phyloP scores from a whole-genome alignment of 2,888 invertebrate genomes.

The Linyphia triangularis region DNA sequence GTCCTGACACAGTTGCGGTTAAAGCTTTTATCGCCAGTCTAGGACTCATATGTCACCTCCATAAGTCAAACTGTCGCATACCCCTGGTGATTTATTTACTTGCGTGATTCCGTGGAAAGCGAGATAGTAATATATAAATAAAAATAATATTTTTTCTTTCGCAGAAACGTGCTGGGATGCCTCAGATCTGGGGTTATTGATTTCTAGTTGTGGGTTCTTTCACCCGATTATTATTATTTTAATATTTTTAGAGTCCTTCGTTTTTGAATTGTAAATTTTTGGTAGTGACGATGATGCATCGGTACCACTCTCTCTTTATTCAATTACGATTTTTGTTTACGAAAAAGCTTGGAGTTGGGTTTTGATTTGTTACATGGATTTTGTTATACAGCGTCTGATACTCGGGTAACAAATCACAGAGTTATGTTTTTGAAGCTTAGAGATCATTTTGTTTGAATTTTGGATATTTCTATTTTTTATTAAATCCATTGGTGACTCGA shows the following conservation, averaged over 20 bases:
- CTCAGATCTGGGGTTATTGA: constrained; percentile 5
- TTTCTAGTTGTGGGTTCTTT: constrained; percentile 1
- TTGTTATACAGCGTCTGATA: background rate
- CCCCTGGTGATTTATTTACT: constrained; percentile 71
- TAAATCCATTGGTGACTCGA: background rate
- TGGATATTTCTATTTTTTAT: background rate
- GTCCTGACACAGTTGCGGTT: constrained; percentile 56
- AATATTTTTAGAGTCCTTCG: background rate
- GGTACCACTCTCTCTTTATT: constrained; percentile 3
- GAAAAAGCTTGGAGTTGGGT: background rate
- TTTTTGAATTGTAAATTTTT: constrained; percentile 39
- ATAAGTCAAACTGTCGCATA: constrained; percentile 74
- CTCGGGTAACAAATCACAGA: background rate
- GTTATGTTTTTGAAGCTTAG: background rate
- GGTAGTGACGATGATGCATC: constrained; percentile 23
- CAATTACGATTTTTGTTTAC: constrained; percentile 17
- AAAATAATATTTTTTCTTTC: constrained; percentile 55
- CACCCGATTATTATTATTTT: background rate
- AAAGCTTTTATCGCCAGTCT: constrained; percentile 60
- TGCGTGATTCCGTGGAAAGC: constrained; percentile 28
- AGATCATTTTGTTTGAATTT: background rate
- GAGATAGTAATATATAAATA: constrained; percentile 71
- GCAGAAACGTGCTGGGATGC: background rate
- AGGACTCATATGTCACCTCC: constrained; percentile 65
- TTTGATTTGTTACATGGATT: background rate